Conservation (phyloP, 2,797 vertebrate genomes). For the Pteronotus mesoamericanus region DNA sequence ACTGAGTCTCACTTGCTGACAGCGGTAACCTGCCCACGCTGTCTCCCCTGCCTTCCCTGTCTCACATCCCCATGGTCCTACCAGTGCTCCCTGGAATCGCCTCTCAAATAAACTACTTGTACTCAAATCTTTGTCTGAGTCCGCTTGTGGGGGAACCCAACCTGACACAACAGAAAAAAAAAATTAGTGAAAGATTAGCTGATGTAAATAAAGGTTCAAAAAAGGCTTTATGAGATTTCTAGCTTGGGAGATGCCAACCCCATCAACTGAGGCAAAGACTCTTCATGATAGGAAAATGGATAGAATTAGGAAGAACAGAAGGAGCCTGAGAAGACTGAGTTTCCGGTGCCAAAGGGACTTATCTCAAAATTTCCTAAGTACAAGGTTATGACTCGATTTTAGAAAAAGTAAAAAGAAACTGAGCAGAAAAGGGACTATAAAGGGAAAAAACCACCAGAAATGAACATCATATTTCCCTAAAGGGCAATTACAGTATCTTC, state of each 20-base stretch:
- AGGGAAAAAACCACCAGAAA: not conserved
- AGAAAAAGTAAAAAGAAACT: constrained; percentile 43
- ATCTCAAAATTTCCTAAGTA: constrained; percentile 21
- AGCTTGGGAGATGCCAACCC: not conserved
- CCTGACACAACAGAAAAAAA: constrained; percentile 19
- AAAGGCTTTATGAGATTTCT: not conserved
- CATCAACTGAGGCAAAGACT: not conserved
- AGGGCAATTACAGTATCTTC: not conserved
- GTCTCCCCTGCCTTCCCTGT: not conserved
- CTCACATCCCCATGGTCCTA: not conserved
- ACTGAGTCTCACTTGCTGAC: not conserved
- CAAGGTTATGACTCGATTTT: not conserved
- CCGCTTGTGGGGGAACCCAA: not conserved
- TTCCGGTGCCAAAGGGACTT: not conserved
- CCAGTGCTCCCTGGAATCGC: not conserved
- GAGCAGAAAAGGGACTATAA: not conserved
- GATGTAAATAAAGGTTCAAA: not conserved
- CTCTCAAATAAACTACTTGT: not conserved
- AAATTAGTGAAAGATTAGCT: not conserved
- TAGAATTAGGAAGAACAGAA: not conserved
- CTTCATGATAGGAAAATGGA: not conserved
- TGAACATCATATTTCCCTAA: not conserved
- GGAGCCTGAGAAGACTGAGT: not conserved
- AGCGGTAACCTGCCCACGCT: not conserved
- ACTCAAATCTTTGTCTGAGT: not conserved